Conservation (phyloP, 2,113 vertebrate species). For the Mirza zaza region DNA sequence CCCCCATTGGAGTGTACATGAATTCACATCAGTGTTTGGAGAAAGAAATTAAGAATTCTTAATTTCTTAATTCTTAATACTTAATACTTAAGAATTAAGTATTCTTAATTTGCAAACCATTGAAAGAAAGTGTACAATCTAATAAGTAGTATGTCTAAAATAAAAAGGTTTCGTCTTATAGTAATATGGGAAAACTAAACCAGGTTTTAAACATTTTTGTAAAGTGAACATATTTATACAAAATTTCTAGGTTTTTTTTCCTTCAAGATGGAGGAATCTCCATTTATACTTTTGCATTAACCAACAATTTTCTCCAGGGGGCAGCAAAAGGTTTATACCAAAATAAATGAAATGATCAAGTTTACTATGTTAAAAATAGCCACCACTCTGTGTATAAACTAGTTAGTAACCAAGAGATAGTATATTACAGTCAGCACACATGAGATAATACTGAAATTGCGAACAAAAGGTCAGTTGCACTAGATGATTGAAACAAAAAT, state of each 20-base stretch:
- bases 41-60: neutral
- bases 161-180: neutral
- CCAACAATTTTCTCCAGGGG: conserved; percentile 36
- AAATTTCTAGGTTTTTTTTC: neutral
- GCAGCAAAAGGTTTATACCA: neutral
- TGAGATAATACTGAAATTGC: neutral
- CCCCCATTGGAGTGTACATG: neutral
- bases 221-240: conserved; percentile 9
- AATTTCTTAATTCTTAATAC: too few relatives aligned
- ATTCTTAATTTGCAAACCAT: neutral
- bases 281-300: neutral
- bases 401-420: conserved; percentile 12
- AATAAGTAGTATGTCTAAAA: neutral
- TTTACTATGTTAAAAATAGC: neutral
- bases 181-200: neutral
- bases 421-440: neutral
- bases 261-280: neutral
- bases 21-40: conserved; percentile 1
- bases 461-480: neutral
- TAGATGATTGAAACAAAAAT: neutral
- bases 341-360: neutral
- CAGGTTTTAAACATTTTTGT: neutral
- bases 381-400: neutral
- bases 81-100: neutral
- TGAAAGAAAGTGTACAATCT: neutral